Conservation (phyloP, 2,888 invertebrate genomes). For the Helicoverpa assulta region DNA sequence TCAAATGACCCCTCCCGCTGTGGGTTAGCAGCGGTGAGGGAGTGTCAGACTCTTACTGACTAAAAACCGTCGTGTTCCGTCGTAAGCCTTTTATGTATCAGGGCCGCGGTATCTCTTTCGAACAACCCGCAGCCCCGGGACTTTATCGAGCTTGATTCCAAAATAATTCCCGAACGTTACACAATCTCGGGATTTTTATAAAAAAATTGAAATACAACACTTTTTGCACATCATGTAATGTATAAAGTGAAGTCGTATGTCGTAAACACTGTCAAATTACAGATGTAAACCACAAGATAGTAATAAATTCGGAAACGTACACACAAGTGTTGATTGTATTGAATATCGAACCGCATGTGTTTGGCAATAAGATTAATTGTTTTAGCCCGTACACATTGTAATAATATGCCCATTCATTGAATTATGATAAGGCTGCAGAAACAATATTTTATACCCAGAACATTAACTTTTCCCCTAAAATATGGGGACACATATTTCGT, state of each 20-base stretch:
- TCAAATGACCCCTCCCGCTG: no score
- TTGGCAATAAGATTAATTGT: conserved; percentile 82
- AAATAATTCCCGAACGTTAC: no score
- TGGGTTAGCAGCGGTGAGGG: no score
- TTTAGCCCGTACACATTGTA: conserved; percentile 70
- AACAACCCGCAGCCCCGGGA: no score
- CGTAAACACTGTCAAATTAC: conserved; percentile 19
- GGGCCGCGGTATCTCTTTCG: no score
- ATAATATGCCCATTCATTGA: conserved; percentile 70
- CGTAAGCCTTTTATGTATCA: no score
- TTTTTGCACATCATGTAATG: conserved; percentile 15
- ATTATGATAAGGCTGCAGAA: conserved; percentile 75
- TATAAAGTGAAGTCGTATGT: conserved; percentile 19
- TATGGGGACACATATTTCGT: conserved; percentile 65
- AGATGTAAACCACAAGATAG: conserved; percentile 54
- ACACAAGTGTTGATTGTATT: conserved; percentile 68
- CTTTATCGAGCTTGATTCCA: no score
- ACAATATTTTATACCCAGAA: conserved; percentile 70
- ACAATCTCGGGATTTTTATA: no score
- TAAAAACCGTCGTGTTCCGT: no score
- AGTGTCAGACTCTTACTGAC: no score
- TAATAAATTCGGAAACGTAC: conserved; percentile 70
- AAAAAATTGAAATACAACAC: no score
- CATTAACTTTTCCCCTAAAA: conserved; percentile 66
- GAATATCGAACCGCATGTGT: conserved; percentile 64